These are phyloP conservation scores for Eupithecia tripunctaria DNA, from an alignment of 2,888 invertebrate genomes.

Conservation along the genomic window DNA sequence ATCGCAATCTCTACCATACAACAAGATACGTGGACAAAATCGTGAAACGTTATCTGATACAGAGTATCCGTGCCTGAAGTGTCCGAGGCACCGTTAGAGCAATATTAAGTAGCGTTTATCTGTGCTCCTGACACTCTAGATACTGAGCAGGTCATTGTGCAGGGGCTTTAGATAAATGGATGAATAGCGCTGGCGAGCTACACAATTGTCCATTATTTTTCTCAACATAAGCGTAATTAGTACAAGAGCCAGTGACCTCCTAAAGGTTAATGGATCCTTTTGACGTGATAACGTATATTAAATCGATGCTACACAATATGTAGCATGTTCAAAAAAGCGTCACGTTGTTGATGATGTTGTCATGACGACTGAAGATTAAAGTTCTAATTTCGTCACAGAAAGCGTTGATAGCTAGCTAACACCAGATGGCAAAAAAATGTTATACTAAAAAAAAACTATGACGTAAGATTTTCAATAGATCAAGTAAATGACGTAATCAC, in stretches of 20 bases:
- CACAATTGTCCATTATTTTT: not conserved
- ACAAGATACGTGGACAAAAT: not conserved
- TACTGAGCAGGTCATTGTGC: slow-evolving; percentile 5
- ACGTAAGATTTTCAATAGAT: too few relatives aligned
- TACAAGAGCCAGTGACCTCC: not conserved
- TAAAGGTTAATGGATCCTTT: not conserved
- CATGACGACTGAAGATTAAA: too few relatives aligned
- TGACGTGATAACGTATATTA: too few relatives aligned
- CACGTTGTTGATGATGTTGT: too few relatives aligned
- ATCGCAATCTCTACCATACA: not conserved
- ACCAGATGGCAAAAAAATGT: too few relatives aligned
- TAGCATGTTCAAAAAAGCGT: too few relatives aligned
- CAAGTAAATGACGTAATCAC: too few relatives aligned
- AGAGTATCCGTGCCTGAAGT: not conserved
- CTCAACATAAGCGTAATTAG: not conserved
- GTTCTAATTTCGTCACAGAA: too few relatives aligned
- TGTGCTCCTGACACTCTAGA: slow-evolving; percentile 4
- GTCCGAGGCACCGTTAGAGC: slow-evolving; percentile 22
- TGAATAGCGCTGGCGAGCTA: not conserved
- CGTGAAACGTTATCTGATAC: not conserved
- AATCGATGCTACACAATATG: too few relatives aligned
- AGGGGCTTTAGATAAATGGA: slow-evolving; percentile 13
- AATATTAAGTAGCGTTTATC: slow-evolving; percentile 30
- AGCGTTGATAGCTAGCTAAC: too few relatives aligned
- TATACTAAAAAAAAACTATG: too few relatives aligned